Percentiles rank a stretch among this genome's conserved stretches.
Evolutionary conservation across 2,888 invertebrate species (phyloP).

Genomic region (Ashinkailepas kermadecensis): DNA sequence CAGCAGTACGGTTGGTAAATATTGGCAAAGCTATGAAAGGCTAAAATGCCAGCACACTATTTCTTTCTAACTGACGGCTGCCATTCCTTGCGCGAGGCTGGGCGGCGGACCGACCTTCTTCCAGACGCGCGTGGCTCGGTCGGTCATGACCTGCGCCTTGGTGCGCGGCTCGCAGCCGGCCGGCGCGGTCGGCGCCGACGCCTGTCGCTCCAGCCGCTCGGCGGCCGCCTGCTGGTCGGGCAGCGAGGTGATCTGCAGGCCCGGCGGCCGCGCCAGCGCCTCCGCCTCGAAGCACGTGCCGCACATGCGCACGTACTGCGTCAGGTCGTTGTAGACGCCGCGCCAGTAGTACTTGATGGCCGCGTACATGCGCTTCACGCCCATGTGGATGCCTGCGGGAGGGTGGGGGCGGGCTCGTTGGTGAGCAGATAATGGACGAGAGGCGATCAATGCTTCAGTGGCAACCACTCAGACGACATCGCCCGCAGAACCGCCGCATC

Average conservation of each 20-base stretch:
- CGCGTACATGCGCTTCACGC: slow-evolving; percentile 37
- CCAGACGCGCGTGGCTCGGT: slow-evolving; percentile 33
- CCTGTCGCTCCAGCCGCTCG: neutral
- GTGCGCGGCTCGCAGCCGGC: neutral
- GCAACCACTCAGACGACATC: too few relatives aligned
- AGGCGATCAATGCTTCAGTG: too few relatives aligned
- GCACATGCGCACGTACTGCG: slow-evolving; percentile 36
- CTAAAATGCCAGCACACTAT: too few relatives aligned
- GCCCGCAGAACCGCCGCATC: too few relatives aligned
- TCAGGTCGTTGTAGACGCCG: slow-evolving; percentile 36
- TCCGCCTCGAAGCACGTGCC: slow-evolving; percentile 34
- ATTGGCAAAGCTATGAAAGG: too few relatives aligned
- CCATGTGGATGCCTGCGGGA: slow-evolving; percentile 36
- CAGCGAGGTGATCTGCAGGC: neutral
- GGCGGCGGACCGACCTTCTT: slow-evolving; percentile 31
- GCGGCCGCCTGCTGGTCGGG: neutral
- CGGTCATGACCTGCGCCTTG: slow-evolving; percentile 27
- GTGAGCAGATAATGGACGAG: too few relatives aligned
- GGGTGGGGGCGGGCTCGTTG: neutral
- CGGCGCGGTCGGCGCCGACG: neutral
- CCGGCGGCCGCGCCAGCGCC: neutral
- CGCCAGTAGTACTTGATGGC: slow-evolving; percentile 37
- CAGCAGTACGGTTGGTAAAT: too few relatives aligned
- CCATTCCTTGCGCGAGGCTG: too few relatives aligned
- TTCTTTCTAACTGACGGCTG: too few relatives aligned